A percentile compares a stretch with the other conserved stretches of the same genome.
These are phyloP conservation scores for Trypoxylus dichotomus DNA, from an alignment of 1,140 invertebrate species.

Conservation along the genomic window DNA sequence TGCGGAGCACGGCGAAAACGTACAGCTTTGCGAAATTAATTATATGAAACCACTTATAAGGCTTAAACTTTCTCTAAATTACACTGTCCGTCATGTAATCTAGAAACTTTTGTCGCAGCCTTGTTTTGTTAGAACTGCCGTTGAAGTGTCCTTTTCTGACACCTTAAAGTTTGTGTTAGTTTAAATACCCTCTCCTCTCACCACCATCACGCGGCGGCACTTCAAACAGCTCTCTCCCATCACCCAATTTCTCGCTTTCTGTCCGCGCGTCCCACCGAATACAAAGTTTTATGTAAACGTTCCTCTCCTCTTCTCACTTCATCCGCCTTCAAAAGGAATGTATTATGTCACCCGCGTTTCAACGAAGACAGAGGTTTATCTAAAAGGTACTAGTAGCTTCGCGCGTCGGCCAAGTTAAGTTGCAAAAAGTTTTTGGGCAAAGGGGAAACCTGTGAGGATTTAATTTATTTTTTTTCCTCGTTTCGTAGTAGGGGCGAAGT, in stretches of 20 bases:
- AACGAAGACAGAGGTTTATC: background rate
- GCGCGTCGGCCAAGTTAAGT: background rate
- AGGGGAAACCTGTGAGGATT: background rate
- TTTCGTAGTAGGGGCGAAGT: background rate
- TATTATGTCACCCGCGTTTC: background rate
- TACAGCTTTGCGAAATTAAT: constrained; percentile 8
- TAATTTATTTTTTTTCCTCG: background rate
- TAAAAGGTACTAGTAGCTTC: background rate
- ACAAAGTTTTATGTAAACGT: constrained; percentile 9
- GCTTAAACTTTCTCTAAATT: constrained; percentile 10
- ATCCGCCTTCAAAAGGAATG: background rate
- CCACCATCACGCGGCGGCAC: background rate
- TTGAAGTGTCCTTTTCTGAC: constrained; percentile 14
- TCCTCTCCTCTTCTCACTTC: background rate
- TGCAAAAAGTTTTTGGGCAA: background rate
- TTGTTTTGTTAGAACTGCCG: constrained; percentile 3
- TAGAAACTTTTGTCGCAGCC: constrained; percentile 9
- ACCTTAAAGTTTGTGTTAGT: constrained; percentile 24
- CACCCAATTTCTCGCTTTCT: background rate
- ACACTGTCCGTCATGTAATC: constrained; percentile 21
- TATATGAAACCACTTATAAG: constrained; percentile 24
- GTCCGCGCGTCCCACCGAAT: background rate
- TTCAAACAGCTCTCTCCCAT: background rate
- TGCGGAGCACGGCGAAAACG: background rate
- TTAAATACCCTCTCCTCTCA: background rate